Conservation (phyloP, 2,797 vertebrate species). For the Myoxocephalus aenaeus region DNA sequence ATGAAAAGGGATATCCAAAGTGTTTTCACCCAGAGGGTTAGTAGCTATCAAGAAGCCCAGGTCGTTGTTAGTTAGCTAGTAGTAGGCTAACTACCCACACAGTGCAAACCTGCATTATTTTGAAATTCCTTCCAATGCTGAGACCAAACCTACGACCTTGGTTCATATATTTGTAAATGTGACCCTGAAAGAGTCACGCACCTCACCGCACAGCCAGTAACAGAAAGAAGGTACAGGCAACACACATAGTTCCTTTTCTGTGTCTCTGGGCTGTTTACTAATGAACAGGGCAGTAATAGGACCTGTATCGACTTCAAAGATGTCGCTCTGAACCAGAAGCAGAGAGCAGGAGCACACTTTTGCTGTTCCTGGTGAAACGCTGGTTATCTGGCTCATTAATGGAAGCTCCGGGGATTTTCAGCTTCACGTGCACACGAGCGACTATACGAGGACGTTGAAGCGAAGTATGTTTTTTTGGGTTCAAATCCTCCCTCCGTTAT, state of each 20-base stretch:
- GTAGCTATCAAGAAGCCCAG: too few species aligned
- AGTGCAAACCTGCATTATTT: too few species aligned
- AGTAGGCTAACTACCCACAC: too few species aligned
- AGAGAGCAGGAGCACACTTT: neutral
- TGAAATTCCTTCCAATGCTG: too few species aligned
- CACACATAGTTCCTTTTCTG: neutral
- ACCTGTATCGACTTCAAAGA: neutral
- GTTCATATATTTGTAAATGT: too few species aligned
- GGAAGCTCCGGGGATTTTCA: neutral
- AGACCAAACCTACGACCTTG: too few species aligned
- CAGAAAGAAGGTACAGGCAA: too few species aligned
- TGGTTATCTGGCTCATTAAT: neutral
- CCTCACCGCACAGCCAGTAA: neutral
- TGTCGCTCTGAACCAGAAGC: neutral
- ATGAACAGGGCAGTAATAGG: neutral
- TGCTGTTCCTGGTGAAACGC: neutral
- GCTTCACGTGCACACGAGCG: neutral
- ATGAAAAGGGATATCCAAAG: too few species aligned
- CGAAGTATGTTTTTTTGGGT: neutral
- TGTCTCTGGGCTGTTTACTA: neutral
- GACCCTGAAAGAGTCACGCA: too few species aligned
- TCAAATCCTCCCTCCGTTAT: neutral
- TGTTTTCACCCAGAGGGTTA: too few species aligned
- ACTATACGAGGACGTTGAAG: neutral
- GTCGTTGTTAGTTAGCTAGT: too few species aligned